Evolutionary conservation across 2,113 vertebrate genomes (phyloP), one percentile per base, ranked within the genome.

Genomic region (Argyrosomus japonicus): DNA sequence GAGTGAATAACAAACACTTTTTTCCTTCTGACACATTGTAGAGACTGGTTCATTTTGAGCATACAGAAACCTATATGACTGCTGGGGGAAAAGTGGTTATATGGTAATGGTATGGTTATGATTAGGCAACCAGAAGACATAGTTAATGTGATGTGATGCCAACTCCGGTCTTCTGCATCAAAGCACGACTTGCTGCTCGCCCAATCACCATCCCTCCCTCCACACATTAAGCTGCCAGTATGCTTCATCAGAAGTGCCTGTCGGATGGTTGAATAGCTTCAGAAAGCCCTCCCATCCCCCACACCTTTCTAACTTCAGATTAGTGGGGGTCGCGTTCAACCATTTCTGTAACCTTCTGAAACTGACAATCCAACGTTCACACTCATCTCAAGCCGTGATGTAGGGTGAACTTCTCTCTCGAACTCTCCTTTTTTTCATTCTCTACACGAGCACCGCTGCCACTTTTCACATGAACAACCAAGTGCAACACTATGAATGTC

Each of bases 1-100:
- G 6, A 79, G 12, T 57, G 32, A 65, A 48, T 18, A 27, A 56
- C 10, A 50, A 50, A 73, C n/a, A 63, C n/a, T 27, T 80, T 80
- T 82, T 32, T 19, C 47, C 50, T 48, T 69, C 18, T 61, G 29
- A 79, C 45, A 32, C 0, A 15, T 27, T 62, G 71, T 3, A 77
- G 27, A 79, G 68, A 67, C 19, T 43, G 6, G 43, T 25, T 60
- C 23, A 25, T 48, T 63, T 68, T 6, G 48, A 36, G 50, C 18
- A 45, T n/a, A 21, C 14, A 17, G 15, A 62, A 60, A 9, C 15
- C 15, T 75, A 29, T 15, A 3, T 61, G 36, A 40, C 36, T 40
- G 6, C 48, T 77, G 17, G 9, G 25, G 29, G 27, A 61, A 57
- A 54, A 36, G 60, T 56, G 45, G 9, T 48, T 47, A 45, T 76